These are phyloP conservation scores for Euzetes globulus DNA, from an alignment of 2,888 invertebrate species.

Conservation along the genomic window DNA sequence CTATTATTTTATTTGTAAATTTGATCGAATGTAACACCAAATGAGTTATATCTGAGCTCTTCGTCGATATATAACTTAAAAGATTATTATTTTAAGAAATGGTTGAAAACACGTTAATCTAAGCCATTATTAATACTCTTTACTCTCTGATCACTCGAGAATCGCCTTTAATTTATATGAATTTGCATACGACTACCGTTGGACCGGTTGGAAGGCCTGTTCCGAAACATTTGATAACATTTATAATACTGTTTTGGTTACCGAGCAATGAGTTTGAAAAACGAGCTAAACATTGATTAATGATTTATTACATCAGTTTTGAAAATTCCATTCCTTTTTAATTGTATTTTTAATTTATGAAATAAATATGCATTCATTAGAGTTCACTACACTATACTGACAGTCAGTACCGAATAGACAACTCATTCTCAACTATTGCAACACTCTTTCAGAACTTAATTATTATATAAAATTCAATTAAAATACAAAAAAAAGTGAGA, in stretches of 20 bases:
- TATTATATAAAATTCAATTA: neutral
- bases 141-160: neutral
- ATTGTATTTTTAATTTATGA: constrained; percentile 7
- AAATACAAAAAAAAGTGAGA: neutral
- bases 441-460: neutral
- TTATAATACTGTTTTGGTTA: neutral
- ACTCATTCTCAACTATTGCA: constrained; percentile 6
- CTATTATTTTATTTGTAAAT: constrained; percentile 23
- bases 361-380: constrained; percentile 20
- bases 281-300: neutral
- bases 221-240: neutral
- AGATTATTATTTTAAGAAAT: neutral
- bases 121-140: constrained; percentile 9
- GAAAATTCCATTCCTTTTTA: neutral
- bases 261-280: neutral
- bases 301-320: neutral
- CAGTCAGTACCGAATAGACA: neutral
- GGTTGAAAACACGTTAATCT: neutral
- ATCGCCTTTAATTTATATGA: constrained; percentile 5
- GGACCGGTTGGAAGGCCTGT: neutral
- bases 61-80: neutral
- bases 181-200: neutral
- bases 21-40: neutral
- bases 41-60: constrained; percentile 1
- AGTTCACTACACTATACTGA: neutral